Base-by-base conservation (phyloP, 1,140 invertebrate species). In the Conopomorpha cramerella region DNA sequence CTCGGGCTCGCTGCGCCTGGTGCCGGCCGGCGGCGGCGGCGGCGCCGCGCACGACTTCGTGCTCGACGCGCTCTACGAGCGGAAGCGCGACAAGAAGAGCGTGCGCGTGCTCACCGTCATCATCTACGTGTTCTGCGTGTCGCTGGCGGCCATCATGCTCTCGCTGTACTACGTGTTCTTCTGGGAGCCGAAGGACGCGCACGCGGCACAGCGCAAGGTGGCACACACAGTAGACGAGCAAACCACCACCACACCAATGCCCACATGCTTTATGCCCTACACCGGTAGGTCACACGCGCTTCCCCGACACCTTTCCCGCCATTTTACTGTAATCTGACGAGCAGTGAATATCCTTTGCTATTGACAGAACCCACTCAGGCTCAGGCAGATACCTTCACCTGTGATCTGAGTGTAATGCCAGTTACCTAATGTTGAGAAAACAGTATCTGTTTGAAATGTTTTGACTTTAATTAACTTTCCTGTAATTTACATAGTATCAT, bases 81-180 rank as follows among this genome's bases (percentile, higher is more conserved):
- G 87, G 1, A 91, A 91, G 60, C 86, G 89, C 45, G 90, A 93
- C 58, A 90, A 91, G 65, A 95, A 95, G 76, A 78, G 89, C 49
- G 81, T 98, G 19, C 84, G 95, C n/a, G 89, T 98, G 34, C 81
- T 97, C 38, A 98, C 95, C 1, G 95, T 98, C 18, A 84, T 97
- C 41, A 93, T 94, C 6, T 98, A 98, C 76, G 87, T 98, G 33
- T 87, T 98, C 55, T 93, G 92, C 46, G 95, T 98, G 39, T 98
- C 95, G 8, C 79, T 96, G 41, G 95, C 93, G 0, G 95, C 95
- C 3, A 95, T 98, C 44, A 90, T 97, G 63, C 82, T 98, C 15
- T 96, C 93, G 0, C 81, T 96, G 8, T 98, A 98, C 78, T 98
- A 98, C 77, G 89, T 95, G 41, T 93, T 97, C 66, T 85, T 98